phyloP scores from a whole-genome alignment of 2,888 invertebrate genomes.

The Lasioglossum zephyrum region DNA sequence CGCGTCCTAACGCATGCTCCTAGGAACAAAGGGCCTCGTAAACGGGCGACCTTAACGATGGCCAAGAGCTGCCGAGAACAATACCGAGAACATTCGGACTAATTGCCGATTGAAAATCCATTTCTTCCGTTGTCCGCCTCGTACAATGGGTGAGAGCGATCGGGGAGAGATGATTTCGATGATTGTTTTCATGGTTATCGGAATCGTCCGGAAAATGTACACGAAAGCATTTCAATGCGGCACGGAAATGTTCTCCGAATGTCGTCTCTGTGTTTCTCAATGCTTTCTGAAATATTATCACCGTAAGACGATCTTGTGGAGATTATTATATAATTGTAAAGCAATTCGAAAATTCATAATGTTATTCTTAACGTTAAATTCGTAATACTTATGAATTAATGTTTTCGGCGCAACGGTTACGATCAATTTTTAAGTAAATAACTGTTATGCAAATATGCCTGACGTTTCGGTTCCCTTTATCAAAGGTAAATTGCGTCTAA shows the following conservation, averaged over 20 bases:
- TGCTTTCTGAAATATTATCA: neutral
- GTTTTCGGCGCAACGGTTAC: too few species aligned
- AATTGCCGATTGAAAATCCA: constrained; percentile 15
- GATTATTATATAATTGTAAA: too few species aligned
- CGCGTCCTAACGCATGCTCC: constrained; percentile 20
- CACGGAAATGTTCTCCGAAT: neutral
- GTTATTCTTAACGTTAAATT: too few species aligned
- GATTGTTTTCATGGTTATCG: neutral
- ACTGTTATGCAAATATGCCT: too few species aligned
- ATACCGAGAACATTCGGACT: neutral
- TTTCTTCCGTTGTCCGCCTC: neutral
- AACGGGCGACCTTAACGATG: constrained; percentile 21
- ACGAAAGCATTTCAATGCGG: neutral
- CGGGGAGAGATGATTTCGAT: neutral
- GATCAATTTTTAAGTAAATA: too few species aligned
- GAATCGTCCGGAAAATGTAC: neutral
- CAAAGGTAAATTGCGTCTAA: too few species aligned
- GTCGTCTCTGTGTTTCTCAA: neutral
- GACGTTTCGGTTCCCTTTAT: too few species aligned
- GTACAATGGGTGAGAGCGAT: neutral
- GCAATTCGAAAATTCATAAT: neutral
- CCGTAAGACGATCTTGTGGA: neutral
- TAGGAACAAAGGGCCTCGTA: constrained; percentile 10
- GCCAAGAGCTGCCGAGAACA: neutral
- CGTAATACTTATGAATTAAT: neutral